Evolutionary conservation across 2,797 vertebrate species (phyloP).

Genomic region (Buceros bicornis): DNA sequence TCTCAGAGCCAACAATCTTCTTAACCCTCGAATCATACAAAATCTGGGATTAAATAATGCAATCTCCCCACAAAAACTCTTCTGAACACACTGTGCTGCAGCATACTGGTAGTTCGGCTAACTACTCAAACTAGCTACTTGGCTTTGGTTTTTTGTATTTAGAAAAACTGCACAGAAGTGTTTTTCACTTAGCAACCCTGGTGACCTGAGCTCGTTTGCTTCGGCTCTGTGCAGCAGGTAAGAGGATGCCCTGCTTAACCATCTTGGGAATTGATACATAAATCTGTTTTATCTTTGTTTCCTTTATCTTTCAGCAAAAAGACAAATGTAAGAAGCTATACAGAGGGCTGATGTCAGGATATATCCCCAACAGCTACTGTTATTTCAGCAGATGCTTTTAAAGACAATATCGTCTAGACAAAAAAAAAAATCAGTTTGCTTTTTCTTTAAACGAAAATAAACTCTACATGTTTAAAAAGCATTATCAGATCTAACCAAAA

Average conservation of each 20-base stretch:
- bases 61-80: background rate
- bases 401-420: conserved; percentile 56
- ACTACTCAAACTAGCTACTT: background rate
- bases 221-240: background rate
- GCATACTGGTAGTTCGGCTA: background rate
- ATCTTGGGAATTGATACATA: background rate
- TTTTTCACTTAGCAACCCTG: background rate
- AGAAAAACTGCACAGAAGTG: background rate
- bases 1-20: conserved; percentile 19
- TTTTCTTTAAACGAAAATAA: conserved; percentile 53
- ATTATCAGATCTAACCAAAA: conserved; percentile 24
- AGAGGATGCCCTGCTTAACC: background rate
- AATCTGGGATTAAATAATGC: conserved; percentile 41
- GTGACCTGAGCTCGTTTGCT: background rate
- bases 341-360: background rate
- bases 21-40: conserved; percentile 17
- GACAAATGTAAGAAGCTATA: background rate
- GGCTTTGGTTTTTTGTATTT: background rate
- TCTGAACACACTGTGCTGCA: background rate
- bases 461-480: background rate
- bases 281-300: background rate
- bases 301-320: conserved; percentile 2
- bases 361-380: background rate
- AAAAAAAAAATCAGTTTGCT: conserved; percentile 45
- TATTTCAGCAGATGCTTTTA: conserved; percentile 30